Evolutionary conservation across 2,797 vertebrate species (phyloP).

Genomic region (Loriculus beryllinus): DNA sequence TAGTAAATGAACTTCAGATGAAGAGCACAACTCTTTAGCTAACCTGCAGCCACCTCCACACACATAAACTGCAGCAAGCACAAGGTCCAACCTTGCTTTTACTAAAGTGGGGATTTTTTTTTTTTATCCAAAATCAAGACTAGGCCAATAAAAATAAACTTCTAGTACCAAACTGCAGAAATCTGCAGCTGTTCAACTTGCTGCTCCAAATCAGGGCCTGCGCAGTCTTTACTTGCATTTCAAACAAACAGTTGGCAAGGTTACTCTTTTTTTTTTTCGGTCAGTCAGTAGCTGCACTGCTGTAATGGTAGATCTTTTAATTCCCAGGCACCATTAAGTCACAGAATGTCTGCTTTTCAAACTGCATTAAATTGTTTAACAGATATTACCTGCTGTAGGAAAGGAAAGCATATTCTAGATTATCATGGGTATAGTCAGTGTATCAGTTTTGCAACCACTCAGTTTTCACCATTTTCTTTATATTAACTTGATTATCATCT

Average conservation of each 20-base stretch:
- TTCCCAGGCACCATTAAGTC: background rate
- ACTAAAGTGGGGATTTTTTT: background rate
- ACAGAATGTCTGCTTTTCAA: background rate
- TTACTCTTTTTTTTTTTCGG: background rate
- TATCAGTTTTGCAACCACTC: background rate
- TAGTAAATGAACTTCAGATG: background rate
- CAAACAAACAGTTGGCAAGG: background rate
- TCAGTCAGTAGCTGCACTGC: background rate
- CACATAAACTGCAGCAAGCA: background rate
- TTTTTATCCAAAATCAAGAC: background rate
- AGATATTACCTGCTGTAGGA: background rate
- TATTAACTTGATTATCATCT: background rate
- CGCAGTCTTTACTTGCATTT: background rate
- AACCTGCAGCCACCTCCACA: background rate
- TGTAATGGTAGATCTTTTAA: background rate
- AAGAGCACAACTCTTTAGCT: background rate
- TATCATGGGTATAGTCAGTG: background rate
- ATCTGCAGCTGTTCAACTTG: background rate
- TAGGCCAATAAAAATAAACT: background rate
- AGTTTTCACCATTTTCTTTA: background rate
- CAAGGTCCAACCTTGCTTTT: background rate
- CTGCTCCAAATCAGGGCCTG: background rate
- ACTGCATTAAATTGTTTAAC: background rate
- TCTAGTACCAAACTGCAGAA: background rate
- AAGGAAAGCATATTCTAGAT: background rate